Evolutionary conservation across 2,888 invertebrate species (phyloP).

Genomic region (Hesperia comma): DNA sequence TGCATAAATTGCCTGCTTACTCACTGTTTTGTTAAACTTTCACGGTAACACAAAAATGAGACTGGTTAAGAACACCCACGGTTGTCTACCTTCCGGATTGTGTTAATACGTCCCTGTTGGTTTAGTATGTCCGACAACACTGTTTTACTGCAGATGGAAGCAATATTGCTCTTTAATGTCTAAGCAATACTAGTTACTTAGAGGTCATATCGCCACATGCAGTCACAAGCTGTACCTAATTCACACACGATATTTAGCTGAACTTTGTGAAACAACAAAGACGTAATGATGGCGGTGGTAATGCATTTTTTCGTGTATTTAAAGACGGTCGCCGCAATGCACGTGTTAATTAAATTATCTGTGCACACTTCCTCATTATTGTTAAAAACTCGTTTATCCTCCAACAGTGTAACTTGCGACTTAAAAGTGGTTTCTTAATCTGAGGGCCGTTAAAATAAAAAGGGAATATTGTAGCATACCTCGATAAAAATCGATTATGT

Average conservation of each 20-base stretch:
- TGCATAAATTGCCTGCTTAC: slow-evolving; percentile 21
- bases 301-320: slow-evolving; percentile 77
- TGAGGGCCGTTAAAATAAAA: slow-evolving; percentile 23
- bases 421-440: slow-evolving; percentile 35
- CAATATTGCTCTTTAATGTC: slow-evolving; percentile 61
- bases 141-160: slow-evolving; percentile 51
- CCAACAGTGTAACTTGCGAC: slow-evolving; percentile 11
- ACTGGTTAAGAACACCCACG: slow-evolving; percentile 80
- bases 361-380: slow-evolving; percentile 72
- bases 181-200: slow-evolving; percentile 50
- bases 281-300: slow-evolving; percentile 76
- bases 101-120: slow-evolving; percentile 79
- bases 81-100: slow-evolving; percentile 69
- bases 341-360: slow-evolving; percentile 78
- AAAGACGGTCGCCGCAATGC: slow-evolving; percentile 66
- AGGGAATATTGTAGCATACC: slow-evolving; percentile 18
- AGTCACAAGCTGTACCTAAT: slow-evolving; percentile 67
- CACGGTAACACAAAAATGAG: slow-evolving; percentile 54
- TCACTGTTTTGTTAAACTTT: slow-evolving; percentile 32
- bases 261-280: slow-evolving; percentile 78
- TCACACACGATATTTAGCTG: slow-evolving; percentile 80
- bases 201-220: slow-evolving; percentile 44
- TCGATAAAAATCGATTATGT: slow-evolving; percentile 61
- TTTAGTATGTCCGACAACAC: slow-evolving; percentile 66
- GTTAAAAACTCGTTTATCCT: slow-evolving; percentile 67